Evolutionary conservation across 2,113 vertebrate genomes (phyloP).

Genomic region (Aythya baeri): DNA sequence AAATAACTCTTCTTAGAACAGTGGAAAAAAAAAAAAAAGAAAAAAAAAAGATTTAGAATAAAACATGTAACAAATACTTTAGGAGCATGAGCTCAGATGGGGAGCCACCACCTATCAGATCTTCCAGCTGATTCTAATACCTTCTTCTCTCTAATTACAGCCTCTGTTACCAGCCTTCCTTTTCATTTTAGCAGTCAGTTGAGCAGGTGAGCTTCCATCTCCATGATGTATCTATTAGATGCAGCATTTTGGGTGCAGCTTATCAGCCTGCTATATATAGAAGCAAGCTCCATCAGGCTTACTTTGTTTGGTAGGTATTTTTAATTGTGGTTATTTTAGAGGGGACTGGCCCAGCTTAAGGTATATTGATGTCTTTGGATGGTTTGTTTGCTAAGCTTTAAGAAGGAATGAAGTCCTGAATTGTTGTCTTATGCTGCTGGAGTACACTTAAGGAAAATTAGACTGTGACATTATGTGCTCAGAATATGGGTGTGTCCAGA

Average conservation of each 20-base stretch:
- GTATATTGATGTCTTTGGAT: background rate
- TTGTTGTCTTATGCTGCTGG: accelerated
- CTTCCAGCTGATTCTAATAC: background rate
- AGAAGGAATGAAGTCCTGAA: background rate
- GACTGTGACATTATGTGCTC: accelerated
- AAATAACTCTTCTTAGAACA: too few species aligned
- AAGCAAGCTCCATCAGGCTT: background rate
- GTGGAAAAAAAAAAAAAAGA: too few species aligned
- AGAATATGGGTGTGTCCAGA: accelerated
- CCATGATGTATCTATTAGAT: background rate
- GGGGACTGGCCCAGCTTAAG: accelerated
- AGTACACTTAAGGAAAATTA: background rate
- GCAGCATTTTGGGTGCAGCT: background rate
- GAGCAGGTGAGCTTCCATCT: background rate
- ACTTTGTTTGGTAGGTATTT: background rate
- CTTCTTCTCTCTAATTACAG: background rate
- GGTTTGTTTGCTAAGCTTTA: background rate
- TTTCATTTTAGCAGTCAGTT: background rate
- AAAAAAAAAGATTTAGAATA: too few species aligned
- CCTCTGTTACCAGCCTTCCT: background rate
- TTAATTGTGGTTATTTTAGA: background rate
- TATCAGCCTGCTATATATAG: accelerated
- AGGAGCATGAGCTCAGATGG: background rate
- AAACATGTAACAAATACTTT: background rate
- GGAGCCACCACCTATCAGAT: background rate